These are phyloP conservation scores for Entomyzon cyanotis DNA, from an alignment of 2,113 vertebrate species.

Conservation along the genomic window DNA sequence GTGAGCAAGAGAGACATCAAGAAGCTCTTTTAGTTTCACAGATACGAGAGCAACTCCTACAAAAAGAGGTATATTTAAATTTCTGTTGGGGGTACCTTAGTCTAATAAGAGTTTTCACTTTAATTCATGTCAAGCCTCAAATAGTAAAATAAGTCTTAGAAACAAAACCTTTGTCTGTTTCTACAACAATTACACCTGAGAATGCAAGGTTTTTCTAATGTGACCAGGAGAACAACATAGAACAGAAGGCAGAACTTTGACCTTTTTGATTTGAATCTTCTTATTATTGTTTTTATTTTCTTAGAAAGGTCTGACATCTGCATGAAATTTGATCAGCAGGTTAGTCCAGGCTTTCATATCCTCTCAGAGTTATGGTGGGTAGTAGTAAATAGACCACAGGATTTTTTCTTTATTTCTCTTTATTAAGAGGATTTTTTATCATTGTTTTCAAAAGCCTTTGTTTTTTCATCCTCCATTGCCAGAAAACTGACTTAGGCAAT, in stretches of 20 bases:
- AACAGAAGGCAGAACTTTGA: not conserved
- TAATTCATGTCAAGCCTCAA: not conserved
- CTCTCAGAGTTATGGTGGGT: not conserved
- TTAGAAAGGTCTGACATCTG: not conserved
- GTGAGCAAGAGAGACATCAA: slow-evolving; percentile 77
- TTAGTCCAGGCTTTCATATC: not conserved
- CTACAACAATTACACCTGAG: not conserved
- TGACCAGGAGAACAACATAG: not conserved
- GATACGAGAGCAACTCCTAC: slow-evolving; percentile 84
- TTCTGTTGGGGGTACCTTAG: not conserved
- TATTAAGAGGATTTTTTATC: not conserved
- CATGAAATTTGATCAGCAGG: not conserved
- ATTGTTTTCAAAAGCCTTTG: not conserved
- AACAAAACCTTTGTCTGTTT: not conserved
- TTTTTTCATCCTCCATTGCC: not conserved
- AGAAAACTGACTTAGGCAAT: not conserved
- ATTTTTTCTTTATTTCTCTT: not conserved
- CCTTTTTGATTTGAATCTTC: not conserved
- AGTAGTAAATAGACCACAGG: not conserved
- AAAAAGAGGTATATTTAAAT: slow-evolving; percentile 79
- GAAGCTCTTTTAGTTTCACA: slow-evolving; percentile 81
- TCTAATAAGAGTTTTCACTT: not conserved
- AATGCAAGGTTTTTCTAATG: not conserved
- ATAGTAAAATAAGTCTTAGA: not conserved
- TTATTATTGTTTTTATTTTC: not conserved